Conservation (phyloP, 2,888 invertebrate genomes). For the Limnephilus auricula region DNA sequence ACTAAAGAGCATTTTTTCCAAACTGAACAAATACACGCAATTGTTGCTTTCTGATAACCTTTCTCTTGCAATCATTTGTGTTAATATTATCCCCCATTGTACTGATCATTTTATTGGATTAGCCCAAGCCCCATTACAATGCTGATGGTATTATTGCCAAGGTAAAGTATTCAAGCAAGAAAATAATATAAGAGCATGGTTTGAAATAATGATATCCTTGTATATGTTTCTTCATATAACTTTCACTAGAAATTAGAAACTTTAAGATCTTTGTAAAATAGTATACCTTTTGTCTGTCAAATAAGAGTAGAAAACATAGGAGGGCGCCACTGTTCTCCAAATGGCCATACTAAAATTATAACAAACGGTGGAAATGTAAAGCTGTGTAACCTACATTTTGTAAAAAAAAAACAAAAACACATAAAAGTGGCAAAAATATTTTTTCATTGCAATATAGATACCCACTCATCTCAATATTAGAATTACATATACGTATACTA, state of each 20-base stretch:
- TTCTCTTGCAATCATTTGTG: background rate
- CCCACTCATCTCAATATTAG: too few relatives aligned
- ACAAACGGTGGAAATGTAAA: too few relatives aligned
- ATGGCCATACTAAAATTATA: too few relatives aligned
- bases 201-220: background rate
- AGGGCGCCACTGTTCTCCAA: too few relatives aligned
- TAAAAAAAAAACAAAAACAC: too few relatives aligned
- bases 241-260: background rate
- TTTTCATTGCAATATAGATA: too few relatives aligned
- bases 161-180: constrained; percentile 82
- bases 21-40: background rate
- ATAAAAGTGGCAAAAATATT: too few relatives aligned
- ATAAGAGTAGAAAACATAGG: too few relatives aligned
- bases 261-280: background rate
- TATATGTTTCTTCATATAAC: background rate
- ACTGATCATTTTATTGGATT: constrained; percentile 70
- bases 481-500: too few relatives aligned
- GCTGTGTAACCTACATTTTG: too few relatives aligned
- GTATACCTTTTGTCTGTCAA: too few relatives aligned
- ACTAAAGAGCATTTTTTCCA: background rate
- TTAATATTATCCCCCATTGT: constrained; percentile 15
- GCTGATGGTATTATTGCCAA: constrained; percentile 95
- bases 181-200: constrained; percentile 22
- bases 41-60: background rate
- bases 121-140: constrained; percentile 91